Conservation (phyloP, 92 coral and sea anemone genomes). For the Isaurus tuberculatus region DNA sequence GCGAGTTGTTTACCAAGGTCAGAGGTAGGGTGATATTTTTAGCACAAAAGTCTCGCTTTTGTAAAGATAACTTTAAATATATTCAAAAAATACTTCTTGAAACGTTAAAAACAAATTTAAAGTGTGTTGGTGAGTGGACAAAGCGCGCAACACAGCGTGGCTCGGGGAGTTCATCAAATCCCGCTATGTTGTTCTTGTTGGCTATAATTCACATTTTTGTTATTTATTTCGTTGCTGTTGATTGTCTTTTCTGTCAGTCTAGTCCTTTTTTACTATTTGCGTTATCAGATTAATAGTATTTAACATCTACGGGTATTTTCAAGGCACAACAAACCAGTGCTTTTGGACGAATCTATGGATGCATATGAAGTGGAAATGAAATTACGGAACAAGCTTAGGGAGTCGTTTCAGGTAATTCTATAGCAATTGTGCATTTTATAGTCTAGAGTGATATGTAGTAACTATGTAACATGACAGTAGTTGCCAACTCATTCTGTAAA, state of each 20-base stretch:
- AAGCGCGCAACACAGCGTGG: no score
- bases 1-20: slow-evolving; percentile 70
- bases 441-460: background rate
- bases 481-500: background rate
- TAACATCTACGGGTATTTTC: background rate
- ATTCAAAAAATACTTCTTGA: no score
- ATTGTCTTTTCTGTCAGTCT: background rate
- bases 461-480: background rate
- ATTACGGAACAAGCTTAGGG: slow-evolving; percentile 76
- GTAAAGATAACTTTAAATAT: no score
- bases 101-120: no score
- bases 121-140: no score
- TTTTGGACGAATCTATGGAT: slow-evolving; percentile 77
- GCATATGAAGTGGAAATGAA: slow-evolving; percentile 86
- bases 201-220: background rate
- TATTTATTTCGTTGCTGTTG: background rate
- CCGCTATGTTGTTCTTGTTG: background rate
- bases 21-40: slow-evolving; percentile 58
- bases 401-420: slow-evolving; percentile 76
- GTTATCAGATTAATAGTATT: background rate
- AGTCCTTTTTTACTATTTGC: background rate
- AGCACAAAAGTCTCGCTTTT: background rate
- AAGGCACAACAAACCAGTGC: slow-evolving; percentile 75
- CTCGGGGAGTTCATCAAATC: no score
- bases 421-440: background rate